Percentiles rank a stretch among this genome's conserved stretches.
Conservation (phyloP, 2,888 invertebrate species). For the Andrena praecox region DNA sequence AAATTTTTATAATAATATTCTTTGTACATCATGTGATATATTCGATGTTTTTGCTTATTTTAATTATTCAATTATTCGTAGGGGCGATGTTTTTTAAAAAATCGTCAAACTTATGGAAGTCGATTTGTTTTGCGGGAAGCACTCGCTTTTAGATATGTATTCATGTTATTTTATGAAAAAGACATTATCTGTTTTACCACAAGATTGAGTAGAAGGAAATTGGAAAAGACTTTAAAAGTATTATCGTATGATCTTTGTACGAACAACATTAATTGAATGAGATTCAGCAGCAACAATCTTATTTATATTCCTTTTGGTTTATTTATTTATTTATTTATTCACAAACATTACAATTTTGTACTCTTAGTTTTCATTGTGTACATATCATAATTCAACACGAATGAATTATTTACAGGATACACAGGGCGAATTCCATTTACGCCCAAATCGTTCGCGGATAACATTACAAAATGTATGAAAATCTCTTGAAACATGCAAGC, state of each 20-base stretch:
- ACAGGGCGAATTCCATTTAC: no score
- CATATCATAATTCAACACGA: conserved; percentile 27
- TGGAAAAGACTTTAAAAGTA: not conserved
- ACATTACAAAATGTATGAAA: no score
- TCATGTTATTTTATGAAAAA: no score
- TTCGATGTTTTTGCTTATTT: not conserved
- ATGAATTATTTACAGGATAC: not conserved
- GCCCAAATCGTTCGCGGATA: no score
- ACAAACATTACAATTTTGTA: not conserved
- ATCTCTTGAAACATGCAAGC: no score
- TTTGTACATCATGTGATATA: conserved; percentile 1
- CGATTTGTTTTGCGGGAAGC: not conserved
- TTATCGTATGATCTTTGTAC: not conserved
- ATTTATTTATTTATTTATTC: conserved; percentile 5
- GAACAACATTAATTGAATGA: not conserved
- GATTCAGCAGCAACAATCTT: no score
- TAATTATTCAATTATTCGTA: not conserved
- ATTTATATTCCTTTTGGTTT: not conserved
- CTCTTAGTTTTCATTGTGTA: conserved; percentile 29
- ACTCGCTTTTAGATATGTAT: no score
- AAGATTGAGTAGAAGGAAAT: not conserved
- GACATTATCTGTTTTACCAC: not conserved
- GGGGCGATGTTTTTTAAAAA: not conserved
- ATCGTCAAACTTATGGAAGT: not conserved
- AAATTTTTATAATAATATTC: conserved; percentile 14